phyloP scores from a whole-genome alignment of 64 coral and sea anemone genomes.

The Anthopleura sola region DNA sequence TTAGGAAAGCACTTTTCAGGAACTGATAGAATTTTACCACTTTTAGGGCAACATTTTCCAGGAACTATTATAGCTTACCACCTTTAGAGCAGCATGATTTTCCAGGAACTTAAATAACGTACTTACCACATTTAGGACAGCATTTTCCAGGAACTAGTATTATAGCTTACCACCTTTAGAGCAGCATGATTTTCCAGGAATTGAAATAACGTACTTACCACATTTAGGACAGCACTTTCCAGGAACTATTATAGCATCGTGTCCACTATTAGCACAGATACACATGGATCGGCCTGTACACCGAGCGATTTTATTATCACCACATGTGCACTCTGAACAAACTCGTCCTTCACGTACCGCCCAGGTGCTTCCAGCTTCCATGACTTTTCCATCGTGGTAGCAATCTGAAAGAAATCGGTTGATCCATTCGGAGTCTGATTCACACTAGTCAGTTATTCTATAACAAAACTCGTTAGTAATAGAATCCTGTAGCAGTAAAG shows the following conservation, averaged over 20 bases:
- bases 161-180: not conserved
- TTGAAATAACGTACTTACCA: not conserved
- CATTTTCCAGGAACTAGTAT: not conserved
- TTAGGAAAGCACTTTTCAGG: no score
- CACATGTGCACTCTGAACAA: constrained; percentile 12
- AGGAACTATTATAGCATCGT: not conserved
- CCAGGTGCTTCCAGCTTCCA: not conserved
- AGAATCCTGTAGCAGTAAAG: no score
- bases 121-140: constrained; percentile 15
- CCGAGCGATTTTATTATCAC: not conserved
- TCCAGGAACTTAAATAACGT: not conserved
- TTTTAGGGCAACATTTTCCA: constrained; percentile 9
- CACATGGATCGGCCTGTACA: not conserved
- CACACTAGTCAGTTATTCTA: no score
- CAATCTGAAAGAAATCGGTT: not conserved
- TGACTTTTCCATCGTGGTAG: not conserved
- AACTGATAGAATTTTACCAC: not conserved
- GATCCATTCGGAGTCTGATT: no score
- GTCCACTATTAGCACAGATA: not conserved
- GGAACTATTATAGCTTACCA: not conserved
- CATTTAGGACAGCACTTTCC: constrained; percentile 19
- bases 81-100: no score
- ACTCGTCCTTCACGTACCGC: not conserved
- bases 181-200: no score
- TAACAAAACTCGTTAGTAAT: no score